A percentile compares a stretch with the other conserved stretches of the same genome.
Evolutionary conservation across 1,140 invertebrate genomes (phyloP).

Genomic region (Laodelphax striatellus): DNA sequence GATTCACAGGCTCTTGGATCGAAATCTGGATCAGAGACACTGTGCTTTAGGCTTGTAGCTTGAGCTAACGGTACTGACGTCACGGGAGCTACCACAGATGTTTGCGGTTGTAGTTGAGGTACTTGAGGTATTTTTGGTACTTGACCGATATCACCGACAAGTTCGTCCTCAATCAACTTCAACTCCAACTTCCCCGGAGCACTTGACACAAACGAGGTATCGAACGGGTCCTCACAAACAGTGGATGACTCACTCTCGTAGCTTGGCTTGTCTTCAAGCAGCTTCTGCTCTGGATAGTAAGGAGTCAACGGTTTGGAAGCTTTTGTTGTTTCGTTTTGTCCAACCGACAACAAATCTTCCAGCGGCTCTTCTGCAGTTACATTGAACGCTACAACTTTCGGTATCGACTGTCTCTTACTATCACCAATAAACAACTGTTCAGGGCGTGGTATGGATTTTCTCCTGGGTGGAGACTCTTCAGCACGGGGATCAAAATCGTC

Average conservation of each 20-base stretch:
- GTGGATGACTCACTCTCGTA: conserved; percentile 9
- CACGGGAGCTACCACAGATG: too few species aligned
- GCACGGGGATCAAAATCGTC: conserved; percentile 63
- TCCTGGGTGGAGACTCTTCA: conserved; percentile 25
- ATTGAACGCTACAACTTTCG: conserved; percentile 58
- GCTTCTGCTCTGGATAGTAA: conserved; percentile 32
- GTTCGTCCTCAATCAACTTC: conserved; percentile 57
- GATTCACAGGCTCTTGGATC: conserved; percentile 34
- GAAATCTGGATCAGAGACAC: conserved; percentile 47
- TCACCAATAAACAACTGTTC: conserved; percentile 18
- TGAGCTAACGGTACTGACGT: background rate
- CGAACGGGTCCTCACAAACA: conserved; percentile 53
- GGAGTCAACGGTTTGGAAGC: conserved; percentile 62
- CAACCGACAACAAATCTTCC: conserved; percentile 44
- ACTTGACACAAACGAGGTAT: conserved; percentile 65
- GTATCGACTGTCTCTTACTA: conserved; percentile 18
- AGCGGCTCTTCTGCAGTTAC: conserved; percentile 39
- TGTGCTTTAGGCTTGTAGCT: conserved; percentile 22
- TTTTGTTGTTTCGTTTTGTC: conserved; percentile 42
- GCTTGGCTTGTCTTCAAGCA: conserved; percentile 8
- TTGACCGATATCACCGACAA: conserved; percentile 24
- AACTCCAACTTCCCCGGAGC: conserved; percentile 60
- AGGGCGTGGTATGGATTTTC: conserved; percentile 10
- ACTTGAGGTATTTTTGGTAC: too few species aligned
- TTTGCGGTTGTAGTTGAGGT: too few species aligned